phyloP scores from a whole-genome alignment of 2,113 vertebrate species.

The Geothlypis trichas region DNA sequence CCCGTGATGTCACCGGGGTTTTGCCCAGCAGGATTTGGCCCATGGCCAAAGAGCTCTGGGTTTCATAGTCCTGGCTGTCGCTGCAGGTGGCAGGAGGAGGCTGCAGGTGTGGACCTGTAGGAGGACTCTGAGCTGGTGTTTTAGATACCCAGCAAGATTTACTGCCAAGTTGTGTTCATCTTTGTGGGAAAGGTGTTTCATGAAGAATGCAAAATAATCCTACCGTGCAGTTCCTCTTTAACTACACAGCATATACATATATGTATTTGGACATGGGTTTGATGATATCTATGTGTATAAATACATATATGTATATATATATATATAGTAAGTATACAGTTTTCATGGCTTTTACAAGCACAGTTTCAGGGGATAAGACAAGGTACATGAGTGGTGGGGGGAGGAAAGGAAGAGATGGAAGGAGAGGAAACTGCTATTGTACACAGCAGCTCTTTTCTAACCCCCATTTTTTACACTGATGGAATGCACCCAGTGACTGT shows the following conservation, averaged over 20 bases:
- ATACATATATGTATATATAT: neutral
- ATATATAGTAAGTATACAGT: neutral
- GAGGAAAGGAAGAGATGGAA: neutral
- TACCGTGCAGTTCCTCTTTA: neutral
- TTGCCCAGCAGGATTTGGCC: neutral
- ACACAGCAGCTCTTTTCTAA: neutral
- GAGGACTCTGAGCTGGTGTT: neutral
- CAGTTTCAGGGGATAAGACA: neutral
- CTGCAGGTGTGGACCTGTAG: neutral
- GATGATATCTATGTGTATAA: neutral
- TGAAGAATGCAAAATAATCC: neutral
- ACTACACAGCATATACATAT: neutral
- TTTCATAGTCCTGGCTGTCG: neutral
- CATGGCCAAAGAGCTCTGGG: neutral
- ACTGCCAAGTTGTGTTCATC: neutral
- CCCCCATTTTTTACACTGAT: constrained; percentile 13
- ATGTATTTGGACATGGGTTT: neutral
- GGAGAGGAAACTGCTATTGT: neutral
- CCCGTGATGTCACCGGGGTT: neutral
- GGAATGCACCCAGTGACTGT: constrained; percentile 27
- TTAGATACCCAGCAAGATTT: neutral
- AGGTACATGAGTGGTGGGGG: rapidly evolving
- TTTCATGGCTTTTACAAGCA: neutral
- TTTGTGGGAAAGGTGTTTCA: neutral
- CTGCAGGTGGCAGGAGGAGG: neutral